Evolutionary conservation across 2,113 vertebrate species (phyloP).

Genomic region (Erpornis zantholeuca): DNA sequence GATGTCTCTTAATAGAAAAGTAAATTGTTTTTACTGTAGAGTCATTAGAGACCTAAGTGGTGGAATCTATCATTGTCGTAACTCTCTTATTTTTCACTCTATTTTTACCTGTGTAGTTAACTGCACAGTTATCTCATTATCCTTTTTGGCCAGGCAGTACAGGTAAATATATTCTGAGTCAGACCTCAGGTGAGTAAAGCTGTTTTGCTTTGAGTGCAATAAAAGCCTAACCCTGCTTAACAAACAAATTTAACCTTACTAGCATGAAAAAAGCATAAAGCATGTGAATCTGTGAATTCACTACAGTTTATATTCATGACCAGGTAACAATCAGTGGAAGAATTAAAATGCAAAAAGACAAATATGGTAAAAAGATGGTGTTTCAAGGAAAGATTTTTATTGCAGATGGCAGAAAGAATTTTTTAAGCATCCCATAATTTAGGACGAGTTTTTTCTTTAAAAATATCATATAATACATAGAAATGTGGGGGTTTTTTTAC

Average conservation of each 20-base stretch:
- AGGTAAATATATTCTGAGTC: background rate
- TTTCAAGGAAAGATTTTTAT: background rate
- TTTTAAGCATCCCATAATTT: background rate
- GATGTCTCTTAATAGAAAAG: background rate
- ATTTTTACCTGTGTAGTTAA: background rate
- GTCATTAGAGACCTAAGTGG: background rate
- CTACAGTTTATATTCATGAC: background rate
- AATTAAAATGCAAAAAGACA: background rate
- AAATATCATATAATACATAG: background rate
- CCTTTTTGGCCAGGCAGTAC: background rate
- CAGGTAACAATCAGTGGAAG: background rate
- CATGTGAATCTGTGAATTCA: background rate
- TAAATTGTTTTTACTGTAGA: background rate
- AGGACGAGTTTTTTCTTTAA: background rate
- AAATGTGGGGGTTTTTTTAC: rapidly evolving
- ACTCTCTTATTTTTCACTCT: background rate
- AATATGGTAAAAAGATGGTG: background rate
- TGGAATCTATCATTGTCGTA: rapidly evolving
- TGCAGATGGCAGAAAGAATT: background rate
- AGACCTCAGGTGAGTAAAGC: background rate
- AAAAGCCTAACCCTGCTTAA: background rate
- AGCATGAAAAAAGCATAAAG: background rate
- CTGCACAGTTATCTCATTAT: background rate
- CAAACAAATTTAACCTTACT: background rate
- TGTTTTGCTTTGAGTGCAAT: background rate